Conservation (phyloP, 2,113 vertebrate genomes). For the Glareola pratincola region DNA sequence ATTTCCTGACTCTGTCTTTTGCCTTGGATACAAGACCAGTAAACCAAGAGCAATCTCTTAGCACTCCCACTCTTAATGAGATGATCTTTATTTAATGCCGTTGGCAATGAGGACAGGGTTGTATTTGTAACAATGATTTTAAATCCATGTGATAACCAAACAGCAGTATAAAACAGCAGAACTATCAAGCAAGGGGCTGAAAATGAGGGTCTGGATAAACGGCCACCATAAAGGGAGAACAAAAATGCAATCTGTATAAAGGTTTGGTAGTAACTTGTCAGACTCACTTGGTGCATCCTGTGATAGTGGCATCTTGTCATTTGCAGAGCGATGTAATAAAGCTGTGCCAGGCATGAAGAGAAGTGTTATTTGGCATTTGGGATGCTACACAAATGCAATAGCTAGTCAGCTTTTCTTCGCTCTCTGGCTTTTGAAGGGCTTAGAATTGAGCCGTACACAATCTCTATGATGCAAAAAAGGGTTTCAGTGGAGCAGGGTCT, state of each 20-base stretch:
- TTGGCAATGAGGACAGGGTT: neutral
- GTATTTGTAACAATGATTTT: conserved; percentile 52
- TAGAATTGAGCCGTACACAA: neutral
- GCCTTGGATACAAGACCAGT: neutral
- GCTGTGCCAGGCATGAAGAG: neutral
- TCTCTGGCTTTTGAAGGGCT: neutral
- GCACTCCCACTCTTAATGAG: neutral
- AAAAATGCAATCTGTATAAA: conserved; percentile 26
- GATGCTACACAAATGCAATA: neutral
- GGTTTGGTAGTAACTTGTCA: conserved; percentile 29
- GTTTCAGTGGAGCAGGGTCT: neutral
- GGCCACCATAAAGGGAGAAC: conserved; percentile 31
- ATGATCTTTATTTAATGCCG: conserved; percentile 4
- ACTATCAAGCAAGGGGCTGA: conserved; percentile 9
- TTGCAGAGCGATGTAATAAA: neutral
- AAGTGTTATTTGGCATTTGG: neutral
- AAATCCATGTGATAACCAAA: conserved; percentile 44
- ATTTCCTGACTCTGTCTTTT: neutral
- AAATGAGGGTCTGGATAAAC: conserved; percentile 18
- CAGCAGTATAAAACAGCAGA: neutral
- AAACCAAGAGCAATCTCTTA: neutral
- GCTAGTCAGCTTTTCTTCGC: neutral
- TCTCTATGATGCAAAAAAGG: neutral
- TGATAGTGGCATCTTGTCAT: neutral
- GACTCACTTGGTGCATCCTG: neutral